phyloP scores from a whole-genome alignment of 1,140 invertebrate genomes.

The Trachymyrmex septentrionalis region DNA sequence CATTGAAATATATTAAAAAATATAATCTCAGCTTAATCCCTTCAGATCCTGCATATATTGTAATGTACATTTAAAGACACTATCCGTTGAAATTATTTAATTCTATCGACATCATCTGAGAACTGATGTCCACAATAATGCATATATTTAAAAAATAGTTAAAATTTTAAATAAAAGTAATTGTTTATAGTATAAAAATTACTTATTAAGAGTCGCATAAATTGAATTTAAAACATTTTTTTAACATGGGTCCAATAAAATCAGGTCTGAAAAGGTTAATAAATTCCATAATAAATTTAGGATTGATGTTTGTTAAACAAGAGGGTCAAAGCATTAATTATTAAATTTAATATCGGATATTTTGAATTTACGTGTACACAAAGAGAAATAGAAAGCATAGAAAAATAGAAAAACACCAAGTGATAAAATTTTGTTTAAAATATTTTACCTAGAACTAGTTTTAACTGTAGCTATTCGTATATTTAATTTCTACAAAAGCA shows the following conservation, averaged over 20 bases:
- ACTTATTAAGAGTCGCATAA: too few relatives aligned
- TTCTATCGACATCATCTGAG: too few relatives aligned
- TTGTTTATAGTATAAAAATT: too few relatives aligned
- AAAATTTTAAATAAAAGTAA: too few relatives aligned
- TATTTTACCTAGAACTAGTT: not conserved
- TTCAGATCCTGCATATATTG: too few relatives aligned
- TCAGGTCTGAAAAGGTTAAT: too few relatives aligned
- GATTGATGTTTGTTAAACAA: not conserved
- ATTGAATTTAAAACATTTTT: too few relatives aligned
- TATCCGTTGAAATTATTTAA: too few relatives aligned
- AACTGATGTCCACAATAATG: too few relatives aligned
- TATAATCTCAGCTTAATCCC: not conserved
- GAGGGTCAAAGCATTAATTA: not conserved
- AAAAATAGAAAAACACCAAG: not conserved
- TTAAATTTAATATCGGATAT: constrained; percentile 17
- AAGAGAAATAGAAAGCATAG: not conserved
- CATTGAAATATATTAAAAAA: not conserved
- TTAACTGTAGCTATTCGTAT: not conserved
- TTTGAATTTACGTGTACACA: not conserved
- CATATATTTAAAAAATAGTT: too few relatives aligned
- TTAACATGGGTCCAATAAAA: too few relatives aligned
- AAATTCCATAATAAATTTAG: not conserved
- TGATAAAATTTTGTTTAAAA: not conserved
- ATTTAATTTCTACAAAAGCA: not conserved
- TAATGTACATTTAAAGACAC: too few relatives aligned